Percentiles rank a stretch among this genome's conserved stretches.
These are phyloP conservation scores for Progne subis DNA, from an alignment of 2,113 vertebrate genomes.

Conservation along the genomic window DNA sequence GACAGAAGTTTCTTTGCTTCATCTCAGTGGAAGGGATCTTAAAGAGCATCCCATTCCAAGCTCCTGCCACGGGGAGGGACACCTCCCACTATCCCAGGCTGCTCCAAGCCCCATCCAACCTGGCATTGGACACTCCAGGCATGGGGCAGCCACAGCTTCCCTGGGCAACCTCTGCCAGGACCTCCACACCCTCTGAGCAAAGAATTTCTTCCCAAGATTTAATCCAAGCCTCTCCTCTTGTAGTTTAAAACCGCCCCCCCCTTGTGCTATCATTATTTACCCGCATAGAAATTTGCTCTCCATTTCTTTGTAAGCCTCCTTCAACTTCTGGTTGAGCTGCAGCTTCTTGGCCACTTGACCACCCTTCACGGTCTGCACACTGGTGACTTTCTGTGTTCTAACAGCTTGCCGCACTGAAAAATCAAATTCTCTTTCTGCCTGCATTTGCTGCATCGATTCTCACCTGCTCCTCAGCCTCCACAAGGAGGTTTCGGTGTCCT, in stretches of 20 bases:
- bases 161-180: neutral
- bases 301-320: neutral
- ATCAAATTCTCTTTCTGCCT: neutral
- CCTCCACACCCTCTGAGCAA: neutral
- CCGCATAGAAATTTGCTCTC: neutral
- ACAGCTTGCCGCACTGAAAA: fast-evolving
- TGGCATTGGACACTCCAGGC: neutral
- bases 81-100: neutral
- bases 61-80: neutral
- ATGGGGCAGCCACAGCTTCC: neutral
- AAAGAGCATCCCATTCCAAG: neutral
- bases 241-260: neutral
- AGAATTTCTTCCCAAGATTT: neutral
- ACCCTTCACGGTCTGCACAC: neutral
- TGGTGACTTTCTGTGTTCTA: neutral
- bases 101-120: fast-evolving
- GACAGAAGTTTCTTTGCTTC: neutral
- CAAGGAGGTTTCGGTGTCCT: neutral
- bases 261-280: neutral
- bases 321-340: neutral
- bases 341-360: neutral
- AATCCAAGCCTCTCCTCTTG: neutral
- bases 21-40: neutral
- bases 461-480: neutral
- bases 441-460: neutral